A percentile compares a stretch with the other conserved stretches of the same genome.
phyloP scores from a whole-genome alignment of 2,113 vertebrate species.

The Cebidichthys violaceus region DNA sequence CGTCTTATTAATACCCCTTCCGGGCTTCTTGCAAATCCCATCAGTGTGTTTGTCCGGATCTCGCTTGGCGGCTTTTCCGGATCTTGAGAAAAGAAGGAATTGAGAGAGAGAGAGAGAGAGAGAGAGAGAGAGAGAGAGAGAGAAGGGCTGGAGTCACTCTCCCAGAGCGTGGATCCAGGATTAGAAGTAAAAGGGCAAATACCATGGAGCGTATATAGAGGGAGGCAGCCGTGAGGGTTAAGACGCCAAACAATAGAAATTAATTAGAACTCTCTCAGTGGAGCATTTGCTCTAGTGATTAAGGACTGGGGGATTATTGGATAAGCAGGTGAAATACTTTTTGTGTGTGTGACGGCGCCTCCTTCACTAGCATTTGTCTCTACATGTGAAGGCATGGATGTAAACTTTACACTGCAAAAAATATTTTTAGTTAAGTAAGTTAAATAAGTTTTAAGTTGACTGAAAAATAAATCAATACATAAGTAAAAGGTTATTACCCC shows the following conservation, averaged over 20 bases:
- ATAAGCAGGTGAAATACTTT: slow-evolving; percentile 58
- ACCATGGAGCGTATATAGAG: slow-evolving; percentile 53
- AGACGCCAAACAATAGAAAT: slow-evolving; percentile 76
- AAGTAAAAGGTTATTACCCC: neutral
- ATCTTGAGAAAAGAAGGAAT: slow-evolving; percentile 62
- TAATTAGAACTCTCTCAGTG: slow-evolving; percentile 67
- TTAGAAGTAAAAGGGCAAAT: slow-evolving; percentile 72
- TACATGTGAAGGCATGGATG: neutral
- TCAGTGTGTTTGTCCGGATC: slow-evolving; percentile 77
- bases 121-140: slow-evolving; percentile 40
- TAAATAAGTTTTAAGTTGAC: neutral
- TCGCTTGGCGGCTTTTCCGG: slow-evolving; percentile 56
- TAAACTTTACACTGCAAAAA: slow-evolving; percentile 36
- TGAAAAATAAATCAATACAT: neutral
- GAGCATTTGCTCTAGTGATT: slow-evolving; percentile 60
- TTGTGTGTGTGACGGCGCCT: slow-evolving; percentile 18
- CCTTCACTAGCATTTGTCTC: neutral
- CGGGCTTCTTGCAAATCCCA: slow-evolving; percentile 75
- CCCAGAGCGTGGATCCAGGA: slow-evolving; percentile 68
- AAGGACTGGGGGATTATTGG: slow-evolving; percentile 63
- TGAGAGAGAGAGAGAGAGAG: slow-evolving; percentile 30
- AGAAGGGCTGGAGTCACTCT: slow-evolving; percentile 61
- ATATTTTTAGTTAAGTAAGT: too few species aligned
- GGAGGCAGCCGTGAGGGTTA: slow-evolving; percentile 54
- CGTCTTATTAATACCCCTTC: slow-evolving; percentile 67